Percentiles rank a stretch among this genome's conserved stretches.
Evolutionary conservation across 2,797 vertebrate species (phyloP).

Genomic region (Amazona finschi): DNA sequence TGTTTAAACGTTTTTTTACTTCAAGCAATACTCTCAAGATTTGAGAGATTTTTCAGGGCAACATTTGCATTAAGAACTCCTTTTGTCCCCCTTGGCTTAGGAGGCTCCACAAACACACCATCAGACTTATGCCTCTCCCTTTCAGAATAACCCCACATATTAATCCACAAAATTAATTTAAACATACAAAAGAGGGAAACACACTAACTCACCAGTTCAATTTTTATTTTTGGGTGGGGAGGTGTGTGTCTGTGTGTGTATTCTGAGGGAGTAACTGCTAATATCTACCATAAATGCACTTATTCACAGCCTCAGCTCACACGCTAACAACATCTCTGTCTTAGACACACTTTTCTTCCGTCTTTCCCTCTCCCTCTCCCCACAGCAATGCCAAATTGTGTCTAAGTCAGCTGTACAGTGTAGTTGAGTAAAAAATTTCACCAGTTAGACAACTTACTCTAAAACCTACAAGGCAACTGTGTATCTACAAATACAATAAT

Average conservation of each 20-base stretch:
- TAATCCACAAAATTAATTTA: neutral
- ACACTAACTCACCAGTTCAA: neutral
- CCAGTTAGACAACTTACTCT: neutral
- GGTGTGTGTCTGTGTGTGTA: accelerated
- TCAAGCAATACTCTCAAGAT: neutral
- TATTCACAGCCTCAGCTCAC: neutral
- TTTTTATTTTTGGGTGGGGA: neutral
- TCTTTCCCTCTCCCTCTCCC: neutral
- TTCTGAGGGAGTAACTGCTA: neutral
- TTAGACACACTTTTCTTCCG: neutral
- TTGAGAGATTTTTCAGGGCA: neutral
- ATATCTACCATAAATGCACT: neutral
- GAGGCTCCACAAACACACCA: neutral
- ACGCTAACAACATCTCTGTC: neutral
- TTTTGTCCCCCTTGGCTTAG: neutral
- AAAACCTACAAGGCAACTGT: neutral
- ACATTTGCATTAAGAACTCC: neutral
- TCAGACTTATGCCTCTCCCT: constrained; percentile 25
- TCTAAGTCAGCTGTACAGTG: neutral
- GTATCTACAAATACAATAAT: constrained; percentile 8
- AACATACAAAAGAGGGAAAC: neutral
- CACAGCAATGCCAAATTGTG: accelerated
- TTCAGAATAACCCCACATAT: neutral
- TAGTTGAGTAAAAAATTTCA: neutral
- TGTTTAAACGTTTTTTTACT: neutral